Conservation (phyloP, 2,113 vertebrate genomes). For the Salvelinus alpinus region DNA sequence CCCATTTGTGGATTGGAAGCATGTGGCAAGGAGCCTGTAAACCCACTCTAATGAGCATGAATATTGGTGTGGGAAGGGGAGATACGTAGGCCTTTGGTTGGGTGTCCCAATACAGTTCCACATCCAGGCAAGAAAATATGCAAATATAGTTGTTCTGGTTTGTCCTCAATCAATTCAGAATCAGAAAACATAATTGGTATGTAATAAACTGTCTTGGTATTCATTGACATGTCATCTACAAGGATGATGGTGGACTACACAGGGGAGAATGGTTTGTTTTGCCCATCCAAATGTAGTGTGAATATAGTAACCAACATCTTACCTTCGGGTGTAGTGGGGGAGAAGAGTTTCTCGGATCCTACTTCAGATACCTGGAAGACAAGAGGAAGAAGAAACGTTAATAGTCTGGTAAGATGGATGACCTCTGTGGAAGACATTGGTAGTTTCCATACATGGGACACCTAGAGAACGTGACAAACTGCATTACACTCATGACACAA, state of each 20-base stretch:
- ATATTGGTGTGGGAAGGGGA: slow-evolving; percentile 57
- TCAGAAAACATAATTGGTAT: background rate
- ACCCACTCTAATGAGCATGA: slow-evolving; percentile 75
- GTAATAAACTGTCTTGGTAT: too few species aligned
- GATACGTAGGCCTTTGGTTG: slow-evolving; percentile 56
- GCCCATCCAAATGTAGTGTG: background rate
- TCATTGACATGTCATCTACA: background rate
- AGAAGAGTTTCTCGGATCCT: slow-evolving; percentile 94
- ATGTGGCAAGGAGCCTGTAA: slow-evolving; percentile 72
- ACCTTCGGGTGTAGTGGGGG: slow-evolving; percentile 88
- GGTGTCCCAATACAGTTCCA: slow-evolving; percentile 21
- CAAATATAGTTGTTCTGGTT: slow-evolving; percentile 49
- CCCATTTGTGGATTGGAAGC: slow-evolving; percentile 69
- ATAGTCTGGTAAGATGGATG: slow-evolving; percentile 21
- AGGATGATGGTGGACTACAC: background rate
- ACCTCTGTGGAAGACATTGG: background rate
- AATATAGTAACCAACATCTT: slow-evolving; percentile 51
- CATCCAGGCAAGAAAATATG: slow-evolving; percentile 55
- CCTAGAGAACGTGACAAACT: background rate
- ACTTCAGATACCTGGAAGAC: slow-evolving; percentile 87
- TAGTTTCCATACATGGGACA: background rate
- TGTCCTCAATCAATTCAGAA: background rate
- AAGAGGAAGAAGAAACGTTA: slow-evolving; percentile 43
- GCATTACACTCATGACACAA: background rate
- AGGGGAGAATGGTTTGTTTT: background rate